A percentile compares a stretch with the other conserved stretches of the same genome.
These are phyloP conservation scores for Drosophila gunungcola DNA, from an alignment of 1,140 invertebrate species.

Conservation along the genomic window DNA sequence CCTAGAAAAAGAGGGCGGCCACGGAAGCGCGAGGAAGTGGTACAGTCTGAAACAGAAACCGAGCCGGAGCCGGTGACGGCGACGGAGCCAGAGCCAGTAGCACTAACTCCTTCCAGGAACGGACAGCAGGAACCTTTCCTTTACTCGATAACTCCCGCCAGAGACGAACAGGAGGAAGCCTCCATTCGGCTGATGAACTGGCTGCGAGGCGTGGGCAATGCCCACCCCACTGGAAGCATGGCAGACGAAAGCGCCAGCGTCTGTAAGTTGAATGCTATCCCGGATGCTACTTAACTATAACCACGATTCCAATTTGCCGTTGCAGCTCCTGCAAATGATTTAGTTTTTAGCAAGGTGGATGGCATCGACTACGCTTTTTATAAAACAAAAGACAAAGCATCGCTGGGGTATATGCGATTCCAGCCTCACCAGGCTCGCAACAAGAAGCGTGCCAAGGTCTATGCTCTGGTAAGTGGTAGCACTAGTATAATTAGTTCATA, in stretches of 20 bases:
- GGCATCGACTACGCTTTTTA: conserved; percentile 69
- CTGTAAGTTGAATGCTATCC: neutral
- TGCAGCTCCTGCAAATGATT: conserved; percentile 34
- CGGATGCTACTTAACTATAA: too few species aligned
- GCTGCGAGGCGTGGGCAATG: conserved; percentile 10
- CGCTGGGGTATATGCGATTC: conserved; percentile 66
- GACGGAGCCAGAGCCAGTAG: neutral
- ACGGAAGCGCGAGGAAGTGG: neutral
- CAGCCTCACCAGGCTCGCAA: conserved; percentile 49
- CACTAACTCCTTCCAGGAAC: neutral
- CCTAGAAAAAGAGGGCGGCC: neutral
- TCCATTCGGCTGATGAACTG: neutral
- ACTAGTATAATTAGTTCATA: too few species aligned
- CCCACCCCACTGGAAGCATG: neutral
- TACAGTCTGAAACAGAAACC: neutral
- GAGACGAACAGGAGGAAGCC: too few species aligned
- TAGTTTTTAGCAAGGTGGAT: conserved; percentile 46
- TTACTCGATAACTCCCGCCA: neutral
- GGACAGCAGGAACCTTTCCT: neutral
- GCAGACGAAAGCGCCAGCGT: neutral
- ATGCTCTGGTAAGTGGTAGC: conserved; percentile 33
- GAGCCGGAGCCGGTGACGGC: neutral
- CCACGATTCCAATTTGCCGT: neutral
- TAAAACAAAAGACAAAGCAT: conserved; percentile 35
- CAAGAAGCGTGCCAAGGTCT: conserved; percentile 31